Conservation (phyloP, 2,113 vertebrate species). For the Suncus etruscus region DNA sequence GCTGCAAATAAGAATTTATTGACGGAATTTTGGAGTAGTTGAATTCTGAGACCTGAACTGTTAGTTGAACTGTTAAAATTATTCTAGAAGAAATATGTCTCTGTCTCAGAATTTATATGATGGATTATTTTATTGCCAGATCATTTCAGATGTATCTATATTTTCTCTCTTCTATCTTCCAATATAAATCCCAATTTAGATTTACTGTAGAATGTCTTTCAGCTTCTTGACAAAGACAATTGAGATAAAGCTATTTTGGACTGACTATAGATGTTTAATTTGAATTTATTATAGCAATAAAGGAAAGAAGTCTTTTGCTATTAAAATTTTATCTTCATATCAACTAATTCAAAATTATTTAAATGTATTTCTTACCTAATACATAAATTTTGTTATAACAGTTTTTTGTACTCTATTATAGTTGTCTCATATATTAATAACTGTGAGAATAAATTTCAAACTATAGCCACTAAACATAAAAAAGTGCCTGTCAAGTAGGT, state of each 20-base stretch:
- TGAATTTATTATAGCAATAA: slow-evolving; percentile 48
- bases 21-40: slow-evolving; percentile 17
- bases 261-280: slow-evolving; percentile 18
- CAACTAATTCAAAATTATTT: slow-evolving; percentile 28
- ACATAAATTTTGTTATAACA: background rate
- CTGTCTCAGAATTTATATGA: background rate
- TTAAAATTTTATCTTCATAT: slow-evolving; percentile 34
- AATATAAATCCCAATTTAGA: background rate
- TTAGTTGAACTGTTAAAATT: slow-evolving; percentile 36
- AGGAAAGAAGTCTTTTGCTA: slow-evolving; percentile 31
- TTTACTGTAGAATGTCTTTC: slow-evolving; percentile 41
- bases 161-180: slow-evolving; percentile 39
- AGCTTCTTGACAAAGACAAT: slow-evolving; percentile 47
- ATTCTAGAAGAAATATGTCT: slow-evolving; percentile 8
- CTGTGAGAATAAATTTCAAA: background rate
- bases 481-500: too few relatives aligned
- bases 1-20: slow-evolving; percentile 19
- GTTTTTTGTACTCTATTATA: background rate
- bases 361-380: slow-evolving; percentile 38
- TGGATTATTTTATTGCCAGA: background rate
- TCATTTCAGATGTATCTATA: background rate
- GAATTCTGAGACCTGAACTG: slow-evolving; percentile 8
- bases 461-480: too few relatives aligned
- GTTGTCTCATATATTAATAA: background rate
- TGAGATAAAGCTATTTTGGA: slow-evolving; percentile 31